Evolutionary conservation across 1,140 invertebrate genomes (phyloP), one percentile per base, ranked within the genome.

Genomic region (Sesamia nonagrioides): DNA sequence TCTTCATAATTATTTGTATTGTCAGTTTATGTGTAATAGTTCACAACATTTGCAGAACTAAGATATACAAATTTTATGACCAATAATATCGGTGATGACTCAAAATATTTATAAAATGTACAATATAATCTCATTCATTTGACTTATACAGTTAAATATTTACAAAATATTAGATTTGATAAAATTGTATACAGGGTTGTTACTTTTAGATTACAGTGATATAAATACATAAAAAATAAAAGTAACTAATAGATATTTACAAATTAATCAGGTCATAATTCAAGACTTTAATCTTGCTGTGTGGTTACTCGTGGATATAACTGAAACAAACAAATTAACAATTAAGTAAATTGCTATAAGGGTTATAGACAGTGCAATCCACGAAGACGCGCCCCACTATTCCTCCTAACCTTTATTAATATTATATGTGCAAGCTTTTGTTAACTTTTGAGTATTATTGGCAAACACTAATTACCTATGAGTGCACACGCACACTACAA

Each of bases 201-300:
- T 85, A 85, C 85, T 86, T 88, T 90, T 92, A 93, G 88, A 92
- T 92, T 92, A 93, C 89, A 93, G 84, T 90, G 80, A 92, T 91
- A 94, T 93, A 94, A 93, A 94, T 94, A 94, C 90, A 93, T 91
- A 93, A 92, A 93, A 92, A 94, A 93, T 92, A 92, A 92, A 81
- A 92, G 86, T 87, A 85, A 86, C 86, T 84, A 90, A 85, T 80
- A 79, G 63, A 77, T 94, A 94, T 93, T 89, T 93, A 94, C 92
- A 94, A 84, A 73, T 86, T 86, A 81, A 85, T 90, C 87, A 89
- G 86, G 87, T 91, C 83, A 88, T 86, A 86, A 78, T 83, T 86
- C 86, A 85, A 75, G 84, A 80, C 50, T 78, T 91, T 78, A 94
- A 69, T 94, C 92, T 83, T 93, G 91, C 90, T 92, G 90, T 80